phyloP scores from a whole-genome alignment of 2,888 invertebrate genomes.

The Temnothorax unifasciatus region DNA sequence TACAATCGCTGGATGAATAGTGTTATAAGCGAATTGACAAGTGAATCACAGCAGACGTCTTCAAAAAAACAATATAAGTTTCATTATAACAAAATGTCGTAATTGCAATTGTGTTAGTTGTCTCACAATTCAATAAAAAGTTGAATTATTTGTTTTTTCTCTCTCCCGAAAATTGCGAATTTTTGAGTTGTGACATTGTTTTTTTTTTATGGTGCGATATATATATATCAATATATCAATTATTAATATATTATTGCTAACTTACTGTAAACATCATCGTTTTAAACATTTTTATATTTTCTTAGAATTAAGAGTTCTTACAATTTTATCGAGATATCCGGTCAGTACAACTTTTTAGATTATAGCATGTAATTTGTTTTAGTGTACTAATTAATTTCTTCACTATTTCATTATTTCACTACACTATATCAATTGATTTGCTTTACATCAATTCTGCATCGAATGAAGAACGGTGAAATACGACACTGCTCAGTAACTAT shows the following conservation, averaged over 20 bases:
- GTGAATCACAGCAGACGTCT: too few species aligned
- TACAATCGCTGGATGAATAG: too few species aligned
- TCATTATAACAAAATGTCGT: too few species aligned
- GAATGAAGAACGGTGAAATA: neutral
- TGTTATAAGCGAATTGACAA: too few species aligned
- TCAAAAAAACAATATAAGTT: too few species aligned
- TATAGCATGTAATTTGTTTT: neutral
- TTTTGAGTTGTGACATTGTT: too few species aligned
- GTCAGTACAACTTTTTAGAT: neutral
- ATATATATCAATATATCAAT: neutral
- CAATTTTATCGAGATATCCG: neutral
- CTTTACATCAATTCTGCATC: too few species aligned
- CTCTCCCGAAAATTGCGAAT: too few species aligned
- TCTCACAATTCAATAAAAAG: slow-evolving; percentile 18
- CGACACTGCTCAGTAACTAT: neutral
- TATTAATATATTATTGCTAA: neutral
- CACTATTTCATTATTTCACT: too few species aligned
- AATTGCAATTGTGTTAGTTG: too few species aligned
- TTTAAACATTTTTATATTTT: neutral
- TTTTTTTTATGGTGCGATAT: slow-evolving; percentile 25
- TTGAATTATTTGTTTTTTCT: too few species aligned
- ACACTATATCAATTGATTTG: too few species aligned
- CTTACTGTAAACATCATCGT: neutral
- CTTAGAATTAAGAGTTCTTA: neutral
- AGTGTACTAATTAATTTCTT: neutral